A percentile compares a stretch with the other conserved stretches of the same genome.
Evolutionary conservation across 2,113 vertebrate genomes (phyloP).

Genomic region (Notothenia coriiceps): DNA sequence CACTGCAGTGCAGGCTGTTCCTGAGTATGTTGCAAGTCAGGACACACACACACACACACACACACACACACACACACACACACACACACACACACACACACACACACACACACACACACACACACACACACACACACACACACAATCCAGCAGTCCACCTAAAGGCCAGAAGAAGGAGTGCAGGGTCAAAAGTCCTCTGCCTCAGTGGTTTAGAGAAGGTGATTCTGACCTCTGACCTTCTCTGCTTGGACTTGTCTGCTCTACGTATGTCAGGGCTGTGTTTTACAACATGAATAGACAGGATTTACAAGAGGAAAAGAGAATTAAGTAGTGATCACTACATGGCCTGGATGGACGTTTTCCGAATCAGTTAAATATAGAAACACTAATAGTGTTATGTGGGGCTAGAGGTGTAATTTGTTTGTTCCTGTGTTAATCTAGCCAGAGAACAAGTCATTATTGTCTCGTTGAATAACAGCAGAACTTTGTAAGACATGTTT

Average conservation of each 20-base stretch:
- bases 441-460: background rate
- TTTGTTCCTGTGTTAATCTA: slow-evolving; percentile 10
- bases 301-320: slow-evolving; percentile 18
- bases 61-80: slow-evolving; percentile 14
- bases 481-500: slow-evolving; percentile 24
- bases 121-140: slow-evolving; percentile 23
- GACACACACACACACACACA: background rate
- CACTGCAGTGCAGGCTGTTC: slow-evolving; percentile 58
- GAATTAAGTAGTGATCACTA: background rate
- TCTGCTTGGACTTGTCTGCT: slow-evolving; percentile 5
- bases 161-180: slow-evolving; percentile 49
- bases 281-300: slow-evolving; percentile 9
- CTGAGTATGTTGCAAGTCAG: slow-evolving; percentile 73
- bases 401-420: background rate
- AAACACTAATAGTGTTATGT: background rate
- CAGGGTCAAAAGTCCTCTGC: slow-evolving; percentile 43
- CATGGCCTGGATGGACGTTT: background rate
- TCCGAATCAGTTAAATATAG: background rate
- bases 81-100: slow-evolving; percentile 24
- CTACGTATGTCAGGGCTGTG: slow-evolving; percentile 5
- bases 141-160: slow-evolving; percentile 47
- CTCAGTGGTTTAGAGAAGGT: slow-evolving; percentile 23
- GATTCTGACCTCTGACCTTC: slow-evolving; percentile 43
- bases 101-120: slow-evolving; percentile 23
- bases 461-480: slow-evolving; percentile 15